A percentile compares a stretch with the other conserved stretches of the same genome.
Evolutionary conservation across 2,888 invertebrate species (phyloP).

Genomic region (Lycophotia porphyrea): DNA sequence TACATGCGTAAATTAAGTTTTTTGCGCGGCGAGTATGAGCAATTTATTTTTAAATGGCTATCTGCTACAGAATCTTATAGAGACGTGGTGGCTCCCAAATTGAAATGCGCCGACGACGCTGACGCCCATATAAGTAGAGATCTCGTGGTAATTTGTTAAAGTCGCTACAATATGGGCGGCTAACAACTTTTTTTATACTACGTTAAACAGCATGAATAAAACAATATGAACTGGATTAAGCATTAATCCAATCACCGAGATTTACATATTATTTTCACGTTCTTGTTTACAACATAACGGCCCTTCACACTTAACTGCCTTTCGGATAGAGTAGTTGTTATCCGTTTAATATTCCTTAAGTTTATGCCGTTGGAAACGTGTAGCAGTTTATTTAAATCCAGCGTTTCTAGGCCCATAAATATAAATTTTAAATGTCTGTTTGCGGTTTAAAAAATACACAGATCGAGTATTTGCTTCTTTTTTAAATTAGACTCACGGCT

Average conservation of each 20-base stretch:
- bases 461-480: conserved; percentile 47
- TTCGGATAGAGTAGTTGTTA: conserved; percentile 44
- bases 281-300: conserved; percentile 41
- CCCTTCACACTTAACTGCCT: conserved; percentile 49
- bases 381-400: conserved; percentile 51
- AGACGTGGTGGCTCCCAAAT: conserved; percentile 51
- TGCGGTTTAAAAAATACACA: conserved; percentile 51
- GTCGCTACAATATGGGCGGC: conserved; percentile 38
- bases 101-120: conserved; percentile 37
- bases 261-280: conserved; percentile 53
- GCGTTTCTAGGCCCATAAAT: conserved; percentile 54
- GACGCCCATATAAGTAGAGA: conserved; percentile 34
- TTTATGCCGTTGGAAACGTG: conserved; percentile 41
- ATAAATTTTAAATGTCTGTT: conserved; percentile 54
- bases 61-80: conserved; percentile 40
- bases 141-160: conserved; percentile 53
- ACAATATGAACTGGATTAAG: conserved; percentile 52
- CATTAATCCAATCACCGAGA: conserved; percentile 26
- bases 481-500: conserved; percentile 41
- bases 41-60: conserved; percentile 35
- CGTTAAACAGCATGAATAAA: conserved; percentile 59
- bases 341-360: conserved; percentile 37
- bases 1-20: conserved; percentile 34
- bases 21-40: conserved; percentile 20
- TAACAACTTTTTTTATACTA: conserved; percentile 57